Evolutionary conservation across 2,888 invertebrate species (phyloP).

Genomic region (Standfussiana lucernea): DNA sequence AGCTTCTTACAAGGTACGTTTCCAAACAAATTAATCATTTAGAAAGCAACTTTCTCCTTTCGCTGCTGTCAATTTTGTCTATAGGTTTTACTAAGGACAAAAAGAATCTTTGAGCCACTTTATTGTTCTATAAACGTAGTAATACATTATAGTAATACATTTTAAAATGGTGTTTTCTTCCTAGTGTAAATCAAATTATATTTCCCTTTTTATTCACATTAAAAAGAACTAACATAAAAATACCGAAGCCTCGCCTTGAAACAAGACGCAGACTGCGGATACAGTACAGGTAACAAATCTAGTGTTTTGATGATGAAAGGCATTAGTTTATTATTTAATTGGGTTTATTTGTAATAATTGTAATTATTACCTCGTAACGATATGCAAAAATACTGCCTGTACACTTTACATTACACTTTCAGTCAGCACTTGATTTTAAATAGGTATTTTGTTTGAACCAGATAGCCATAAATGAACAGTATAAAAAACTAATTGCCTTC

Average conservation of each 20-base stretch:
- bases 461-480: no score
- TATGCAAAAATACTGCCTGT: not conserved
- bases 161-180: conserved; percentile 16
- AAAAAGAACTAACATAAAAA: not conserved
- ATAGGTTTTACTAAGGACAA: conserved; percentile 44
- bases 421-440: not conserved
- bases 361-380: not conserved
- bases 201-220: not conserved
- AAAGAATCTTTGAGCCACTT: conserved; percentile 22
- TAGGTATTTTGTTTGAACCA: no score
- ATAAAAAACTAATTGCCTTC: not conserved
- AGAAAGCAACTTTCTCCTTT: conserved; percentile 79
- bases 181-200: not conserved
- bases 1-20: conserved; percentile 54
- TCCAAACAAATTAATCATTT: conserved; percentile 54
- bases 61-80: conserved; percentile 68
- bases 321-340: not conserved
- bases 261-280: conserved; percentile 28
- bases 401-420: not conserved
- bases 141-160: not conserved
- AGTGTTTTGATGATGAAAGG: not conserved
- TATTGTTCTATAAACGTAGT: not conserved
- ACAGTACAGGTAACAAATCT: conserved; percentile 11
- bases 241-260: conserved; percentile 13
- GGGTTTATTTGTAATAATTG: not conserved